Conservation (phyloP, 2,888 invertebrate genomes). For the Camponotus fellah region DNA sequence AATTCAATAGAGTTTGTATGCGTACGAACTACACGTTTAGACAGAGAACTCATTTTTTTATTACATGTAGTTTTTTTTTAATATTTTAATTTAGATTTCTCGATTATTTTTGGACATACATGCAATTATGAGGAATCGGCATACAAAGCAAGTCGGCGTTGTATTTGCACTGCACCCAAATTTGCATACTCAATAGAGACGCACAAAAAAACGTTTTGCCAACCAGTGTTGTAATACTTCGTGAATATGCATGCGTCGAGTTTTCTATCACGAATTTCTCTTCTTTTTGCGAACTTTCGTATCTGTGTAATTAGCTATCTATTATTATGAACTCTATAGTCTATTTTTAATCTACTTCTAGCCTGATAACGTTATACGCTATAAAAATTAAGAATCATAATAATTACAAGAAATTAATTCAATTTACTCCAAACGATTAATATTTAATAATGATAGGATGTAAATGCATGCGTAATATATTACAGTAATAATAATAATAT, state of each 20-base stretch:
- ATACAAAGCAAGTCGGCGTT: conserved; percentile 25
- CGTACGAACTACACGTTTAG: neutral
- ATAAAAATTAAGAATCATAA: conserved; percentile 7
- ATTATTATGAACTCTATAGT: conserved; percentile 8
- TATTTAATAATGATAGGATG: conserved; percentile 9
- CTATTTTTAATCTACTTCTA: conserved; percentile 9
- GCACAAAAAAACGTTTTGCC: conserved; percentile 44
- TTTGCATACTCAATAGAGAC: conserved; percentile 26
- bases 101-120: neutral
- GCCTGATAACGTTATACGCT: conserved; percentile 28
- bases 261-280: conserved; percentile 66
- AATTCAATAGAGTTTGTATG: neutral
- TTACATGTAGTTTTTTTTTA: neutral
- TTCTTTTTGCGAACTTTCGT: conserved; percentile 33
- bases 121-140: conserved; percentile 2
- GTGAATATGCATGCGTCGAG: conserved; percentile 19
- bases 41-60: neutral
- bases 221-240: conserved; percentile 52
- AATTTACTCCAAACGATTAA: neutral
- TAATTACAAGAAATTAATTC: neutral
- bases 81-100: neutral
- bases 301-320: conserved; percentile 25
- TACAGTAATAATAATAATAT: neutral
- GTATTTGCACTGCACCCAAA: conserved; percentile 12
- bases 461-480: conserved; percentile 18